Percentiles rank a stretch among this genome's conserved stretches.
Evolutionary conservation across 2,888 invertebrate genomes (phyloP).

Genomic region (Conus canariensis): DNA sequence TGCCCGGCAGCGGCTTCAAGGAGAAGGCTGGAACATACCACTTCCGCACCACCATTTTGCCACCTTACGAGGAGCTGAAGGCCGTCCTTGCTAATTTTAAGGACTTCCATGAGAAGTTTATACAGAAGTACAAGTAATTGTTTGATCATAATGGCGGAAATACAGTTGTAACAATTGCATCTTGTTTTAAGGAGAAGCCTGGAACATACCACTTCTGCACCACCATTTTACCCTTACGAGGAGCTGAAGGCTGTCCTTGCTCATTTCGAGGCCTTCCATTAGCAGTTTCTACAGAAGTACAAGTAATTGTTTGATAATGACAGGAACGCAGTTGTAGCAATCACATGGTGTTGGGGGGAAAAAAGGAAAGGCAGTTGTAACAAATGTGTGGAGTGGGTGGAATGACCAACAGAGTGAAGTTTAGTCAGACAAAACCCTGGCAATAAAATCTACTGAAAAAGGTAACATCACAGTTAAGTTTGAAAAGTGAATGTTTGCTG

Average conservation of each 20-base stretch:
- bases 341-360: too few species aligned
- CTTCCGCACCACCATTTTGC: constrained; percentile 96
- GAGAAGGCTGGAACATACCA: constrained; percentile 96
- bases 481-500: too few species aligned
- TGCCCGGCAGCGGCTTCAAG: constrained; percentile 93
- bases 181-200: constrained; percentile 92
- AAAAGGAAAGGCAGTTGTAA: too few species aligned
- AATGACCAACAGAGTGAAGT: too few species aligned
- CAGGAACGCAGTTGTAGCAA: too few species aligned
- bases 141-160: background rate
- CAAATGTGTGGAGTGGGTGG: too few species aligned
- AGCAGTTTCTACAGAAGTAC: constrained; percentile 87
- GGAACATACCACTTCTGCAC: constrained; percentile 97
- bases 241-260: constrained; percentile 90
- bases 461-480: too few species aligned
- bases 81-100: constrained; percentile 90
- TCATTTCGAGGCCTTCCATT: constrained; percentile 90
- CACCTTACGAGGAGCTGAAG: constrained; percentile 88
- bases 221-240: constrained; percentile 92
- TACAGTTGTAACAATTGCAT: background rate
- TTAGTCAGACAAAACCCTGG: too few species aligned
- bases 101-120: constrained; percentile 90
- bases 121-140: constrained; percentile 82
- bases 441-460: too few species aligned
- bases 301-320: constrained; percentile 47